phyloP scores from a whole-genome alignment of 2,888 invertebrate genomes.

The Halictus ligatus region DNA sequence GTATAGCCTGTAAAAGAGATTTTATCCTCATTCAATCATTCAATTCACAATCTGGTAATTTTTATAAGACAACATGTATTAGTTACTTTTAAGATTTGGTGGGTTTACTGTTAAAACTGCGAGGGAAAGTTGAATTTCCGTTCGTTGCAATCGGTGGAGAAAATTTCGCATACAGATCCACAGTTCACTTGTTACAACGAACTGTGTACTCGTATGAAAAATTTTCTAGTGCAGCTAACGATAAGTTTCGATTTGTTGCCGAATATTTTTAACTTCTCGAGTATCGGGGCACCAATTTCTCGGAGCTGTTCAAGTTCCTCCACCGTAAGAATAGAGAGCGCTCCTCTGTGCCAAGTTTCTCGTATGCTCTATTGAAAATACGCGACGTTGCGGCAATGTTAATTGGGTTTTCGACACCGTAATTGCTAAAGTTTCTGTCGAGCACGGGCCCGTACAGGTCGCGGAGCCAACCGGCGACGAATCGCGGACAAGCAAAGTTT shows the following conservation, averaged over 20 bases:
- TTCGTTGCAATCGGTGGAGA: too few species aligned
- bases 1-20: neutral
- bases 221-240: neutral
- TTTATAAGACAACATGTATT: too few species aligned
- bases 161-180: too few species aligned
- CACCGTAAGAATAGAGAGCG: conserved; percentile 1
- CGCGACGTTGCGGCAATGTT: conserved; percentile 28
- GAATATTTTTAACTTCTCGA: neutral
- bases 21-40: too few species aligned
- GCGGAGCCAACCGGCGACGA: conserved; percentile 49
- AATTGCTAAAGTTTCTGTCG: conserved; percentile 59
- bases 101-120: too few species aligned
- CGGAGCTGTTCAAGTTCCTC: neutral
- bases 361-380: conserved; percentile 28
- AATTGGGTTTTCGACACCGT: conserved; percentile 55
- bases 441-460: conserved; percentile 21
- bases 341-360: conserved; percentile 17
- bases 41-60: too few species aligned
- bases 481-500: conserved; percentile 62
- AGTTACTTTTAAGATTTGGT: too few species aligned
- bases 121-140: too few species aligned
- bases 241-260: neutral
- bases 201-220: neutral
- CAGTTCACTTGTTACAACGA: neutral
- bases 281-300: neutral